Evolutionary conservation across 2,113 vertebrate genomes (phyloP), one percentile per base, ranked within the genome.

Genomic region (Prionailurus viverrinus): DNA sequence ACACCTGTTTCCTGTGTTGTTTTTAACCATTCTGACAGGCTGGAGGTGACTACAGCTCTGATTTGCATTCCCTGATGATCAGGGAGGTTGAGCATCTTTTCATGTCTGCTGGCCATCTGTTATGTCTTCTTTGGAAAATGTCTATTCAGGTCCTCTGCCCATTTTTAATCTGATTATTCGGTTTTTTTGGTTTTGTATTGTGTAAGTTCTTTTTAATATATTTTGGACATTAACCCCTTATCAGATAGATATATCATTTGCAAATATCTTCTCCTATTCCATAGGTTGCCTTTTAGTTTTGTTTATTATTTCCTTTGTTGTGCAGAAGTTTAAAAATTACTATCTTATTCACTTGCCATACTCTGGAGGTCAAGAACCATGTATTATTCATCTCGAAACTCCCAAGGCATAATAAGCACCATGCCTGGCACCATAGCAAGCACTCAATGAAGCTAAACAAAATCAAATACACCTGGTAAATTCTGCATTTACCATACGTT

Each of bases 401-500:
- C 55, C 36, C n/a, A 86, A 73, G 33, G 14, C 41, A 21, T 69
- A 63, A 68, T 71, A 58, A 82, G 27, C 23, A 83, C 41, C 33
- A 78, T 10, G n/a, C 21, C 41, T 48, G 23, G 33, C 21, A 96
- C 27, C 31, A 78, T 1, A 93, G 48, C 10, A 63, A 15, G 23
- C 19, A 97, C 14, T 45, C 71, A 90, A 31, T 36, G 15, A 68
- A 71, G 36, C 15, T 91, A 10, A 76, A 92, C 8, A 96, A 66
- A 97, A 92, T 73, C 33, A 87, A 53, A 83, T 55, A 63, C 33
- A 66, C 19, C 29, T 61, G 8, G 3, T 41, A 83, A 91, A 89
- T 86, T 89, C 71, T 84, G 31, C 29, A 81, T 89, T 93, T 63
- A 95, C 10, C n/a, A 21, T 5, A 89, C n/a, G 16, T 87, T 85